These are phyloP conservation scores for Alligator sinensis DNA, from an alignment of 2,113 vertebrate species.

Conservation along the genomic window DNA sequence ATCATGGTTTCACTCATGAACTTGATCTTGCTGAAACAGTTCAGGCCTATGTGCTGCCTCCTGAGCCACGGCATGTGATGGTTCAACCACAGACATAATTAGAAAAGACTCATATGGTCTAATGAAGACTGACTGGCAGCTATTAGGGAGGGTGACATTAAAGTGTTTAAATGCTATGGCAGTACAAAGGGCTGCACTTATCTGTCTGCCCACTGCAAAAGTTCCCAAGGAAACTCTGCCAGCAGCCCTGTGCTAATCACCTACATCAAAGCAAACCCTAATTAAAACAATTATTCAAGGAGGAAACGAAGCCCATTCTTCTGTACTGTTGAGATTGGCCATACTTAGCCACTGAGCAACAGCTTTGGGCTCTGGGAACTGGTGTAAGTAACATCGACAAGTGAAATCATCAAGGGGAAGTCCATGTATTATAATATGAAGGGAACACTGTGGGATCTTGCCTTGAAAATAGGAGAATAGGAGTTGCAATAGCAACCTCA, in stretches of 20 bases:
- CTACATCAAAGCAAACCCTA: conserved; percentile 6
- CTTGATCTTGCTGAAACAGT: neutral
- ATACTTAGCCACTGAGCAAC: neutral
- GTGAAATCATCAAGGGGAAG: neutral
- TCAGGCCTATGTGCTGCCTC: neutral
- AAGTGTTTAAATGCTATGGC: neutral
- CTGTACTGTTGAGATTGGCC: neutral
- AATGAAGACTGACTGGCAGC: conserved; percentile 7
- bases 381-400: accelerated
- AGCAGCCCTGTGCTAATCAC: conserved; percentile 25
- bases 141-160: neutral
- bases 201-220: conserved; percentile 14
- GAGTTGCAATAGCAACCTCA: neutral
- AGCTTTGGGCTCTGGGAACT: neutral
- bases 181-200: neutral
- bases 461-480: neutral
- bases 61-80: neutral
- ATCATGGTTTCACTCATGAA: neutral
- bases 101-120: neutral
- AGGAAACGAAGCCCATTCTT: conserved; percentile 3
- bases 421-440: neutral
- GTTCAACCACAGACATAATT: neutral
- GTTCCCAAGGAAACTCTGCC: conserved; percentile 28
- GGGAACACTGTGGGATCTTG: neutral
- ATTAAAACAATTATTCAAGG: conserved; percentile 57